Conservation (phyloP, 2,888 invertebrate species). For the Eupelmus urozonus region DNA sequence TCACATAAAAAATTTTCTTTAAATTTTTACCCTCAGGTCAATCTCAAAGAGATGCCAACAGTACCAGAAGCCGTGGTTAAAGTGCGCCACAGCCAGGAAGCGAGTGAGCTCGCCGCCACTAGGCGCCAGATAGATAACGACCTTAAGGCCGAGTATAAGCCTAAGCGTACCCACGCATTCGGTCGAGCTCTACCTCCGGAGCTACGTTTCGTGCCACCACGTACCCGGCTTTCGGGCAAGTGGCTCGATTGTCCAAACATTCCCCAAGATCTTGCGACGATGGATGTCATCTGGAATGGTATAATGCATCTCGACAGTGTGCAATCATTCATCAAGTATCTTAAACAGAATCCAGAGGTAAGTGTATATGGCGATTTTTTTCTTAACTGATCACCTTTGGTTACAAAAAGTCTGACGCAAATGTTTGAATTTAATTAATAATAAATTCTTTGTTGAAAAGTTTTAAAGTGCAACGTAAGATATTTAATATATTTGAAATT, state of each 20-base stretch:
- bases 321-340: constrained; percentile 69
- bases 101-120: constrained; percentile 62
- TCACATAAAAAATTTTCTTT: too few relatives aligned
- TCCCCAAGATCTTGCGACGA: constrained; percentile 80
- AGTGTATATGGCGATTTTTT: too few relatives aligned
- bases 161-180: neutral
- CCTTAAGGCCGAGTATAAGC: neutral
- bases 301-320: constrained; percentile 79
- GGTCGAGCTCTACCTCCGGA: constrained; percentile 60
- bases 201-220: constrained; percentile 79
- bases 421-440: too few relatives aligned
- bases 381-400: too few relatives aligned
- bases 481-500: too few relatives aligned
- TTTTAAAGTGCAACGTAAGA: too few relatives aligned
- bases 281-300: constrained; percentile 83
- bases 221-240: constrained; percentile 78
- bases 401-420: too few relatives aligned
- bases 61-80: constrained; percentile 80
- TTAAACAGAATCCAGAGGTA: constrained; percentile 65
- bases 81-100: constrained; percentile 78
- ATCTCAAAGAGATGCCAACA: constrained; percentile 80
- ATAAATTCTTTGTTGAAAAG: too few relatives aligned
- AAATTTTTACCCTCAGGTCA: too few relatives aligned
- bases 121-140: neutral
- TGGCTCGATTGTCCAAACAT: constrained; percentile 81